Conservation (phyloP, 2,797 vertebrate species). For the Acridotheres tristis region DNA sequence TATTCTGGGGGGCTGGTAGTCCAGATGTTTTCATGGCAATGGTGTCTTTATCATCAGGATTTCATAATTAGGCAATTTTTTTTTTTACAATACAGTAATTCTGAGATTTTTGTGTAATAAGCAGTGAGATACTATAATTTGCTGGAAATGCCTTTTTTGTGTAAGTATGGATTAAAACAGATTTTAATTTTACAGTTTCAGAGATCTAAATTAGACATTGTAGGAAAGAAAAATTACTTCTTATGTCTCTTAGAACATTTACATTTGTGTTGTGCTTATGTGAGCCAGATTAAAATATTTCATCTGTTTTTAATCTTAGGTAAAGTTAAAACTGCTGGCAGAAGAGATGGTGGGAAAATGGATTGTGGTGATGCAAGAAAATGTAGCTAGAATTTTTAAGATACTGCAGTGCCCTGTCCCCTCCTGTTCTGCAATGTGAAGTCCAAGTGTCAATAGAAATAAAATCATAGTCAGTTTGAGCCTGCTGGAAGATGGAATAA, state of each 20-base stretch:
- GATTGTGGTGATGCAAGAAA: not conserved
- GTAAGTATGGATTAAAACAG: slow-evolving; percentile 33
- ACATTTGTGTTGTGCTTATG: not conserved
- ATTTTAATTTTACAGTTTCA: slow-evolving; percentile 59
- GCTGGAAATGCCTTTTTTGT: slow-evolving; percentile 11
- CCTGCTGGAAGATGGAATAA: not conserved
- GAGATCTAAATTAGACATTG: slow-evolving; percentile 49
- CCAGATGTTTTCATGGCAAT: slow-evolving; percentile 65
- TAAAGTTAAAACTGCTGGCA: slow-evolving; percentile 12
- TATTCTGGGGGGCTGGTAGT: not conserved
- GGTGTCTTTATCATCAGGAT: slow-evolving; percentile 40
- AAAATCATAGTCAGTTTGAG: not conserved
- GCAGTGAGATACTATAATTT: slow-evolving; percentile 52
- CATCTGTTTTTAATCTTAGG: slow-evolving; percentile 30
- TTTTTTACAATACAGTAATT: slow-evolving; percentile 53
- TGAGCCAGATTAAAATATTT: slow-evolving; percentile 23
- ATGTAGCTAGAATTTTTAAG: not conserved
- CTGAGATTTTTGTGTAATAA: slow-evolving; percentile 35
- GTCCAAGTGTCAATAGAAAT: not conserved
- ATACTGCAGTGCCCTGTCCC: not conserved
- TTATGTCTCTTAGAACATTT: slow-evolving; percentile 1
- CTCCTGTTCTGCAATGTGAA: not conserved
- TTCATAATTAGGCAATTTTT: slow-evolving; percentile 57
- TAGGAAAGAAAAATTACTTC: slow-evolving; percentile 34
- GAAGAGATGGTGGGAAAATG: not conserved